Conservation (phyloP, 1,140 invertebrate genomes). For the Chionoecetes opilio region DNA sequence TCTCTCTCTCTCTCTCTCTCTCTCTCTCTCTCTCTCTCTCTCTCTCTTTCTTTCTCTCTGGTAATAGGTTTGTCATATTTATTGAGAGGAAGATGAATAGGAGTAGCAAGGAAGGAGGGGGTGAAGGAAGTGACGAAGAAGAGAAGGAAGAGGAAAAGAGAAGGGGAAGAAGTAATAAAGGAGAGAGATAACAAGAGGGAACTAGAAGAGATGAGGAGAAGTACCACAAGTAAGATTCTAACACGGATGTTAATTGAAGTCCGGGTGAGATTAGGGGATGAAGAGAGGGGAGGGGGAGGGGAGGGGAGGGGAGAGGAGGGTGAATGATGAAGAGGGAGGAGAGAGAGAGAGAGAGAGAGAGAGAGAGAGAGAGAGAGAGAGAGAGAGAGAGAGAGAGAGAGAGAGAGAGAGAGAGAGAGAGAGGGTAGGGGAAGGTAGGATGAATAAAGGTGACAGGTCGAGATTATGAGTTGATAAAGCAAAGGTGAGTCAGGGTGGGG, state of each 20-base stretch:
- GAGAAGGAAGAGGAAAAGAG: neutral
- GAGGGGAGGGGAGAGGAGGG: neutral
- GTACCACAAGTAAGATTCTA: neutral
- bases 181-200: neutral
- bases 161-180: neutral
- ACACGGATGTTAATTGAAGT: neutral
- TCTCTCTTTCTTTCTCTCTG: neutral
- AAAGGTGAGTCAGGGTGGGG: neutral
- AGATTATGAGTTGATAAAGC: neutral
- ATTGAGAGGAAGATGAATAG: neutral
- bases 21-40: conserved; percentile 22
- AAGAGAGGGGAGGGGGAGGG: neutral
- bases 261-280: neutral
- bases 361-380: neutral
- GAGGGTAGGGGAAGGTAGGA: neutral
- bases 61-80: neutral
- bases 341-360: neutral
- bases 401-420: neutral
- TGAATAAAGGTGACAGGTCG: neutral
- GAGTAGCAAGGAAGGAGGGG: neutral
- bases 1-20: neutral
- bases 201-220: neutral
- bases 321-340: neutral
- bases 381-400: neutral
- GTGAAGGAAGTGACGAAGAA: neutral